Evolutionary conservation across 2,888 invertebrate species (phyloP), one percentile per base, ranked within the genome.

Genomic region (Drosophila dives): DNA sequence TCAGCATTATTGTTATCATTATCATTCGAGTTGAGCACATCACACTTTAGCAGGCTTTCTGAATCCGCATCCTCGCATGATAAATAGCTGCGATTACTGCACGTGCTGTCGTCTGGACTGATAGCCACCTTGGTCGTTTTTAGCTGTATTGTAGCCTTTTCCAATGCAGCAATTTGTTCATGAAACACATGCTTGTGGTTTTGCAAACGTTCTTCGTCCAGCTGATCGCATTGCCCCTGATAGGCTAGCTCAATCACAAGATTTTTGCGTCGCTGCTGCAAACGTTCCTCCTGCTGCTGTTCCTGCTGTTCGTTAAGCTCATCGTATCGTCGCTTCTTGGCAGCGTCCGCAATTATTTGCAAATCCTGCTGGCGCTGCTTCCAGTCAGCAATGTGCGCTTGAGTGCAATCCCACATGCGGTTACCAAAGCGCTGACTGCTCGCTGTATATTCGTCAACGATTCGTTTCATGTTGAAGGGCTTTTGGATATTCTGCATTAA

Each of bases 351-450:
- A 8, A 81, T 66, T 3, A 83, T 33, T 2, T 77, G 73, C 1
- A 86, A 76, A 20, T 73, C 75, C 0, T 83, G 75, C 65, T 91
- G 91, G 15, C 82, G 78, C 49, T 83, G 75, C 7, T 82, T 65
- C 93, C 93, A 93, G 45, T 86, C 86, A 4, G 88, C 90, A 42
- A 92, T 75, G 54, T 91, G 91, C 2, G 81, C 76, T 38, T 81
- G 77, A 1, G 90, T 89, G 59, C 87, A 94, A 15, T 94, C 75
- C 0, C 93, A 92, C 8, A 94, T 94, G 91, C 94, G 93, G 81
- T 94, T 94, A 0, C 94, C 93, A 65, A 94, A 94, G 0, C 94
- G 93, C 53, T 93, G 94, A 65, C 93, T 93, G 61, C 93, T 93
- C 0, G 94, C 94, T 55, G 93, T 93, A 33, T 93, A 92, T 61